Conservation (phyloP, 2,113 vertebrate genomes). For the Ceyx cyanopectus region DNA sequence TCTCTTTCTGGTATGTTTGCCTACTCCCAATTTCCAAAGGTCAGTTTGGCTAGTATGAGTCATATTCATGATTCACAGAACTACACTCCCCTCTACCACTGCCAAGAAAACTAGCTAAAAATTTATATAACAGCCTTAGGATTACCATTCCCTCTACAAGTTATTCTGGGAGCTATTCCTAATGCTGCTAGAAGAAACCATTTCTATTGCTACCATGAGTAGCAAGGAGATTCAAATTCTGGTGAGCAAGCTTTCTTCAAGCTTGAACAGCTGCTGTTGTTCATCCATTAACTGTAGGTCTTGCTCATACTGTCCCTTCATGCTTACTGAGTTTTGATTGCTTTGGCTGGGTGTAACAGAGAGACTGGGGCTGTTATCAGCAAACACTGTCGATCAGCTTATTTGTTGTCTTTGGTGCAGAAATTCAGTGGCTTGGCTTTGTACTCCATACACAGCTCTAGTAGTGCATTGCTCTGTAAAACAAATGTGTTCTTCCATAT, state of each 20-base stretch:
- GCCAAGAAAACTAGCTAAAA: conserved; percentile 32
- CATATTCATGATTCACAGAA: conserved; percentile 17
- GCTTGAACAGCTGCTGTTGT: neutral
- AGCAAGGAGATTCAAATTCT: conserved; percentile 13
- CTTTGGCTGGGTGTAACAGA: conserved; percentile 40
- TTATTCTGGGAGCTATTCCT: neutral
- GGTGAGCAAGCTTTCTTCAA: neutral
- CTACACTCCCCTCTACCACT: neutral
- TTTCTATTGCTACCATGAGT: neutral
- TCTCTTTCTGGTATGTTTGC: conserved; percentile 47
- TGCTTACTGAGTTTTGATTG: conserved; percentile 64
- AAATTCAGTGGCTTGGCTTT: conserved; percentile 51
- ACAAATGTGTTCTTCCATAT: neutral
- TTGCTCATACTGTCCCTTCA: conserved; percentile 42
- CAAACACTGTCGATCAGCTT: conserved; percentile 44
- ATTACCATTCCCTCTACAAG: neutral
- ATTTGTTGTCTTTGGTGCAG: conserved; percentile 58
- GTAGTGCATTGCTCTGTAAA: neutral
- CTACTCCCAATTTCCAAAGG: conserved; percentile 57
- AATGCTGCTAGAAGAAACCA: neutral
- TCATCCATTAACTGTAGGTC: conserved; percentile 41
- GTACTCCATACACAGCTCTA: neutral
- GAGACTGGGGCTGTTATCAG: conserved; percentile 47
- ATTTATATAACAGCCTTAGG: neutral
- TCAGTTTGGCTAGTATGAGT: conserved; percentile 65